These are phyloP conservation scores for Pseudeuparius sepicola DNA, from an alignment of 2,888 invertebrate genomes.

Conservation along the genomic window DNA sequence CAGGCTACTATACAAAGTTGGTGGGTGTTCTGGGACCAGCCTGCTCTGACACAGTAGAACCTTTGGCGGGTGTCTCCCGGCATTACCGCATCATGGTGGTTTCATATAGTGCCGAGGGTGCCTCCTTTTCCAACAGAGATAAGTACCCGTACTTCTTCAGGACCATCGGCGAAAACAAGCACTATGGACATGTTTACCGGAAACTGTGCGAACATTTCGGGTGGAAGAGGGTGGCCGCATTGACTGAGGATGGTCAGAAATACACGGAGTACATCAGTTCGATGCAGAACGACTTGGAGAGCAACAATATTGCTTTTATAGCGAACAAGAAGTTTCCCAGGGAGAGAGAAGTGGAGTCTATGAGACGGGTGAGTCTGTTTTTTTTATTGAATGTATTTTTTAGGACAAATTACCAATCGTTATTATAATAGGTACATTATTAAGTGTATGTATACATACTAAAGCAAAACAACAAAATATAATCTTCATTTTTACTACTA, in stretches of 20 bases:
- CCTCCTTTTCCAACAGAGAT: conserved; percentile 55
- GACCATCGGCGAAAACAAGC: conserved; percentile 64
- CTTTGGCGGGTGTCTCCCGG: conserved; percentile 64
- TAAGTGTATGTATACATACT: too few species aligned
- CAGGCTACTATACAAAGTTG: too few species aligned
- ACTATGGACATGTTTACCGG: conserved; percentile 58
- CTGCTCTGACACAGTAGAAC: conserved; percentile 73
- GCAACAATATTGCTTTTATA: conserved; percentile 53
- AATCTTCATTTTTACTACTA: too few species aligned
- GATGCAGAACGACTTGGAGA: conserved; percentile 55
- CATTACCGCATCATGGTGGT: conserved; percentile 63
- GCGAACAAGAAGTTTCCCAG: conserved; percentile 60
- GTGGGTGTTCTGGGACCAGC: conserved; percentile 70
- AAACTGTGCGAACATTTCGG: conserved; percentile 47
- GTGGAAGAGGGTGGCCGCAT: conserved; percentile 64
- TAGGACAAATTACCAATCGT: too few species aligned
- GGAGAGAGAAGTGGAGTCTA: conserved; percentile 42
- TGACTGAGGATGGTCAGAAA: conserved; percentile 72
- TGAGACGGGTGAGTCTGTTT: conserved; percentile 50
- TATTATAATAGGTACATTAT: too few species aligned
- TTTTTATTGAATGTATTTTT: too few species aligned
- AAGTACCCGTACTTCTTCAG: conserved; percentile 72
- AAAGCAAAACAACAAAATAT: too few species aligned
- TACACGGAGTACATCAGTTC: conserved; percentile 67
- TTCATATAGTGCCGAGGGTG: conserved; percentile 71